Conservation (phyloP, 2,888 invertebrate genomes). For the Heliconius charithonia region DNA sequence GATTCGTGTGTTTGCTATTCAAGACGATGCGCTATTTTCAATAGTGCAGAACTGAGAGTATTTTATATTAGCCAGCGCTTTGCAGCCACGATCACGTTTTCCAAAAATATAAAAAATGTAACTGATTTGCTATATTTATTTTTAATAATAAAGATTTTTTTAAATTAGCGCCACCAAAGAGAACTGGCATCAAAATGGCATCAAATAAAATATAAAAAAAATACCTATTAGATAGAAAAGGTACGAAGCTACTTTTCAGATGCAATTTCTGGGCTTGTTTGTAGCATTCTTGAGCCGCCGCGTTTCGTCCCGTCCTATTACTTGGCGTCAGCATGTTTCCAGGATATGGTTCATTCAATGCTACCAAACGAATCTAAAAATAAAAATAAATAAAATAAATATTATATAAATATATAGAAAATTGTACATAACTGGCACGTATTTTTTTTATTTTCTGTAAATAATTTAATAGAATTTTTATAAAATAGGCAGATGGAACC, state of each 20-base stretch:
- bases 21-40: conserved; percentile 1
- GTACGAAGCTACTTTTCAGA: conserved; percentile 57
- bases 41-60: conserved; percentile 7
- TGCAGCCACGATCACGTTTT: not conserved
- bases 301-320: conserved; percentile 56
- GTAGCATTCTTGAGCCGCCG: conserved; percentile 62
- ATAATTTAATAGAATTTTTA: too few species aligned
- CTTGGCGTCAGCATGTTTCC: conserved; percentile 58
- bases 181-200: not conserved
- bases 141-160: not conserved
- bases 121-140: not conserved
- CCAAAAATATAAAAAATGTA: not conserved
- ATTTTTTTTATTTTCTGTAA: too few species aligned
- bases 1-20: not conserved
- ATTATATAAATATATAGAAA: too few species aligned
- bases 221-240: conserved; percentile 67
- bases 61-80: not conserved
- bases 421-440: too few species aligned
- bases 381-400: not conserved
- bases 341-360: conserved; percentile 65
- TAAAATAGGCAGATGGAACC: too few species aligned
- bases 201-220: not conserved
- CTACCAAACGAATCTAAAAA: conserved; percentile 67
- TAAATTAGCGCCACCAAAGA: not conserved
- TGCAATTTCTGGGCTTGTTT: conserved; percentile 53